Base-by-base conservation (phyloP, 2,797 vertebrate species). In the Rachycentron canadum region DNA sequence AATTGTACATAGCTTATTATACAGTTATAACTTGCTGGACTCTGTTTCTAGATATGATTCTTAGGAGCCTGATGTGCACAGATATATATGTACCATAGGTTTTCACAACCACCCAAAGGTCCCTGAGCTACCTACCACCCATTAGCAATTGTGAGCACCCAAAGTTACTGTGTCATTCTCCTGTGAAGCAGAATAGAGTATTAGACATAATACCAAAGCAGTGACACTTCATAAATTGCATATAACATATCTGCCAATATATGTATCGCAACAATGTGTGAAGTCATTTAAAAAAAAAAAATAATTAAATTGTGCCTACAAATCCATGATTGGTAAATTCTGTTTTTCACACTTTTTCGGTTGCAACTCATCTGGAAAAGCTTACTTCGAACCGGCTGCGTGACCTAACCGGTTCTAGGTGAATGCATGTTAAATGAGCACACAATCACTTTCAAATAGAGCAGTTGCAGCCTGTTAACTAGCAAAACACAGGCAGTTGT, bases 1-100 rank as follows among this genome's bases (percentile, higher is more conserved):
- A 68, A 66, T 30, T 60, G 40, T 23, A 68, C 7, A n/a, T n/a
- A n/a, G n/a, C n/a, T n/a, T 32, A 61, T 41, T 66, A 26, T 47
- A 50, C 34, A 34, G 49, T 50, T 6, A 3, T 14, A 61, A 30
- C 9, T 13, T 41, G 10, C 58, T 34, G 36, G 43, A 63, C 11
- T 77, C 23, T 7, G 11, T 45, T 40, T 49, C 16, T 43, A 36
- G 28, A 64, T 36, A 21, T 32, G 26, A 53, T 60, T 28, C 12
- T n/a, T 13, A 32, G 40, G 14, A 57, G 23, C 28, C 19, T 53
- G 36, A 26, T 34, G 53, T 53, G 56, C n/a, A 43, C 13, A 19
- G 17, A 28, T n/a, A n/a, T n/a, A n/a, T n/a, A n/a, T n/a, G n/a
- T 13, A 32, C n/a, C 43, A 28, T 11, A 61, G 10, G 30, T 43